Evolutionary conservation across 1,140 invertebrate genomes (phyloP), one percentile per base, ranked within the genome.

Genomic region (Akabosia matsudoensis): DNA sequence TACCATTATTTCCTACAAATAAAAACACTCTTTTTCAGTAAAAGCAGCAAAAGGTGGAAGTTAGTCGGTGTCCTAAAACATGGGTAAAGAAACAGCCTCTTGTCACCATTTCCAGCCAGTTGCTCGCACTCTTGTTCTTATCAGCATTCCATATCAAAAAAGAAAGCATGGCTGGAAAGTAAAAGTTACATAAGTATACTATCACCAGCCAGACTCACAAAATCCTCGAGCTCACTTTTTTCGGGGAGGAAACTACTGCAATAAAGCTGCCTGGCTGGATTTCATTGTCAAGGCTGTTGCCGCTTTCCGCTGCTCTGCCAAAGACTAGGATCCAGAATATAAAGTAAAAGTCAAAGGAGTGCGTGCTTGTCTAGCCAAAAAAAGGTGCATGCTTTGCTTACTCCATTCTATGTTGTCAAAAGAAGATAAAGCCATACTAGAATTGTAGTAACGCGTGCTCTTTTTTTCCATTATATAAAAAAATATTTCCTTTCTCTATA

Each of bases 221-320:
- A n/a, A n/a, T n/a, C n/a, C n/a, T n/a, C n/a, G n/a, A n/a, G n/a
- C n/a, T n/a, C n/a, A n/a, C n/a, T 18, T 45, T 45, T 45, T 45
- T 45, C 37, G 37, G 37, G 18, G 37, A 45, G 18, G 37, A 45
- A 45, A 45, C 7, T 45, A 18, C 37, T 10, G 37, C 37, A 45
- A 18, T 45, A 45, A 45, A 45, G 37, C 18, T 45, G 37, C 18
- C 7, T 45, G 37, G 7, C 18, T 45, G 7, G 37, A 45, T 10
- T 56, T 56, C 54, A 56, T 56, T 56, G 54, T 56, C 54, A 56
- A 56, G 37, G n/a, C n/a, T 45, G 37, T 45, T 45, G 37, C 37
- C 37, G 7, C 37, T 18, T 45, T 18, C 37, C 7, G 7, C 37
- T 45, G 37, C 37, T 18, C 7, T 45, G 37, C n/a, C 7, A 45